A percentile compares a stretch with the other conserved stretches of the same genome.
These are phyloP conservation scores for Oreochromis aureus DNA, from an alignment of 2,113 vertebrate species.

Conservation along the genomic window DNA sequence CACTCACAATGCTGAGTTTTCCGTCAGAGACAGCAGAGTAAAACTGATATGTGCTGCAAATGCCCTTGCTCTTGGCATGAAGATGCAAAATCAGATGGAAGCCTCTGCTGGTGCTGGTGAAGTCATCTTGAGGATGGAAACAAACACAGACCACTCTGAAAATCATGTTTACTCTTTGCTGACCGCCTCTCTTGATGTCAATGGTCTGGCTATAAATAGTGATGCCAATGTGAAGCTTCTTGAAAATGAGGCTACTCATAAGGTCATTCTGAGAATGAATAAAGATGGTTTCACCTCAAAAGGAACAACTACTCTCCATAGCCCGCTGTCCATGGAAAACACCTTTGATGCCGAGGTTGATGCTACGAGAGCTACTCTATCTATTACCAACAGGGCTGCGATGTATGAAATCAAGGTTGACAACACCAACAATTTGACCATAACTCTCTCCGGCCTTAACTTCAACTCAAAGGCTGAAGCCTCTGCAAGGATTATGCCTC, in stretches of 20 bases:
- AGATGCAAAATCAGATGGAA: constrained; percentile 75
- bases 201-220: constrained; percentile 64
- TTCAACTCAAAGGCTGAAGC: constrained; percentile 80
- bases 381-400: constrained; percentile 73
- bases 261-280: constrained; percentile 75
- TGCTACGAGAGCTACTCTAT: constrained; percentile 71
- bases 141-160: constrained; percentile 69
- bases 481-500: constrained; percentile 64
- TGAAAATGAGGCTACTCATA: constrained; percentile 77
- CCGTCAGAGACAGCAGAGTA: constrained; percentile 71
- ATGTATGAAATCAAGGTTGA: constrained; percentile 73
- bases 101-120: constrained; percentile 69
- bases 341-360: constrained; percentile 77
- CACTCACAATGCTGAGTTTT: constrained; percentile 76
- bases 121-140: constrained; percentile 76
- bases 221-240: constrained; percentile 72
- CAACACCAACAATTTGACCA: constrained; percentile 73
- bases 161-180: constrained; percentile 71
- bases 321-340: constrained; percentile 77
- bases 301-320: constrained; percentile 76
- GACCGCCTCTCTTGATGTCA: constrained; percentile 75
- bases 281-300: constrained; percentile 77
- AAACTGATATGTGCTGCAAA: constrained; percentile 77
- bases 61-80: constrained; percentile 66
- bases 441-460: constrained; percentile 73